Conservation (phyloP, 2,113 vertebrate species). For the Casuarius casuarius region DNA sequence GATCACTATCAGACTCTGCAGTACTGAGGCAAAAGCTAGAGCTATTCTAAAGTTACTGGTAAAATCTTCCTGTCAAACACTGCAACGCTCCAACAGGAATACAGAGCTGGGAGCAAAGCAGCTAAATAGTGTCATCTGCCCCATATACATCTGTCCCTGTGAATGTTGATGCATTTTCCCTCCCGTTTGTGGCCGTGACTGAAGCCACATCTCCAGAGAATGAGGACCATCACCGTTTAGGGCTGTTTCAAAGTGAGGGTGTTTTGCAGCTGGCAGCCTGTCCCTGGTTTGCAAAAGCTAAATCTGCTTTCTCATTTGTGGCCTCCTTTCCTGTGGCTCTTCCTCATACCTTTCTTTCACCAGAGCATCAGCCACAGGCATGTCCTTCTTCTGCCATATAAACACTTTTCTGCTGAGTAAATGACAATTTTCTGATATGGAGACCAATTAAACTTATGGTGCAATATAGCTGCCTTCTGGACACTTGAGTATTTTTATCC, state of each 20-base stretch:
- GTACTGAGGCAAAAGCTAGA: not conserved
- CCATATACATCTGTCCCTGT: not conserved
- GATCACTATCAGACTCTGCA: not conserved
- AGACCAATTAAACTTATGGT: not conserved
- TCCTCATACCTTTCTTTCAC: not conserved
- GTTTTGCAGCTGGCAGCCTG: not conserved
- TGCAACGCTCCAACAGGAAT: rapidly evolving
- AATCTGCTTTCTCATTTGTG: not conserved
- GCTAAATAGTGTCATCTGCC: not conserved
- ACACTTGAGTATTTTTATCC: not conserved
- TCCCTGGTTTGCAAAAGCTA: not conserved
- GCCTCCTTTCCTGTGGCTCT: not conserved
- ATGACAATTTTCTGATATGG: not conserved
- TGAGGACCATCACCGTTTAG: not conserved
- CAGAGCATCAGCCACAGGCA: not conserved
- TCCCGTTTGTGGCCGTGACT: not conserved
- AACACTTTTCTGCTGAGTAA: not conserved
- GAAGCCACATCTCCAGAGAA: not conserved
- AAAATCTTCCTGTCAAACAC: not conserved
- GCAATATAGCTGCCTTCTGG: not conserved
- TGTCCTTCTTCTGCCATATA: not conserved
- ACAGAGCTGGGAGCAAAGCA: not conserved
- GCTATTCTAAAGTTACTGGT: not conserved
- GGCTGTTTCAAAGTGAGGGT: not conserved
- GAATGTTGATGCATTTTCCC: not conserved